Evolutionary conservation across 2,888 invertebrate genomes (phyloP).

Genomic region (Marasmarcha lunaedactyla): DNA sequence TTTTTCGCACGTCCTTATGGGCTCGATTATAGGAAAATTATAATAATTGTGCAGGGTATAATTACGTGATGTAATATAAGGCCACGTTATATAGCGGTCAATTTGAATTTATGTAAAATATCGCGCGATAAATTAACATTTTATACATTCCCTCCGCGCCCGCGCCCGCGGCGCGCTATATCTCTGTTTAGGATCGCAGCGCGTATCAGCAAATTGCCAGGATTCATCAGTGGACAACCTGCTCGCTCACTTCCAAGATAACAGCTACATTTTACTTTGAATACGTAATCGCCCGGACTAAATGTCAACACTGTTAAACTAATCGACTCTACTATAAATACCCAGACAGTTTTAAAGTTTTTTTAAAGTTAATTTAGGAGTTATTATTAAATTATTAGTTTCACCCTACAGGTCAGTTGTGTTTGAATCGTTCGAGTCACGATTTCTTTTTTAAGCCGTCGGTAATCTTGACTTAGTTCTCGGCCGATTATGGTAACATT

Average conservation of each 20-base stretch:
- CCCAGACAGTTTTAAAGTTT: too few relatives aligned
- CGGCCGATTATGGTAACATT: slow-evolving; percentile 28
- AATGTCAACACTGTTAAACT: too few relatives aligned
- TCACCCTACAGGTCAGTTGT: not conserved
- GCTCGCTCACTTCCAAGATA: slow-evolving; percentile 16
- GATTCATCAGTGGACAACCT: slow-evolving; percentile 27
- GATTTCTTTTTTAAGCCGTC: slow-evolving; percentile 25
- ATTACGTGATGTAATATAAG: slow-evolving; percentile 62
- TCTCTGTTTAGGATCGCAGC: slow-evolving; percentile 56
- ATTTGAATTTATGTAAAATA: slow-evolving; percentile 67
- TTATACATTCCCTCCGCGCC: slow-evolving; percentile 49
- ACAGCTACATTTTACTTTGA: not conserved
- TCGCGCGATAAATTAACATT: slow-evolving; percentile 66
- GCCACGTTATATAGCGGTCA: slow-evolving; percentile 52
- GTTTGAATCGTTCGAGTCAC: slow-evolving; percentile 22
- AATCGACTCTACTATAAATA: too few relatives aligned
- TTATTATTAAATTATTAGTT: slow-evolving; percentile 8
- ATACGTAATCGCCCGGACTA: too few relatives aligned
- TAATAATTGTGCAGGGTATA: slow-evolving; percentile 62
- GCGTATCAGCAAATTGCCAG: slow-evolving; percentile 43
- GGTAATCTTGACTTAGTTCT: slow-evolving; percentile 30
- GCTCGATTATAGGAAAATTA: slow-evolving; percentile 65
- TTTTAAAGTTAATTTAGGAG: too few relatives aligned
- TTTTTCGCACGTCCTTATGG: slow-evolving; percentile 66
- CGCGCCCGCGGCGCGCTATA: slow-evolving; percentile 44